Base-by-base conservation (phyloP, 2,888 invertebrate genomes). In the Strigamia transsilvanica region DNA sequence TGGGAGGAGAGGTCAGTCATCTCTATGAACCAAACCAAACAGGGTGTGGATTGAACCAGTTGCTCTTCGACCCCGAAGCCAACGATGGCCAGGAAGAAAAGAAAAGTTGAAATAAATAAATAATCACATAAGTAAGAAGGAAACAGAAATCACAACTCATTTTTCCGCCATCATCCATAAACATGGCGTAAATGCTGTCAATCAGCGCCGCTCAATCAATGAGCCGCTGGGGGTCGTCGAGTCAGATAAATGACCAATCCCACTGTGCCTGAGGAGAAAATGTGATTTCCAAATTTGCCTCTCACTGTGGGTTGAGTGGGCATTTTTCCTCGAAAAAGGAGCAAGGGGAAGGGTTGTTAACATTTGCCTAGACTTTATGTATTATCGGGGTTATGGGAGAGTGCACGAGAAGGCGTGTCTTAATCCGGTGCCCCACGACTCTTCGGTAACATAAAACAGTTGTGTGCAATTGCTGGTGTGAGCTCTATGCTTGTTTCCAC, bases 401-500 rank as follows among this genome's bases (percentile, higher is more conserved):
- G 61, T 15, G 61, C 61, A 66, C 10, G 2, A 3, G 18, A 66
- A 23, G 61, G 61, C 61, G 61, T 66, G 51, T 66, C 61, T 9
- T 21, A 12, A 66, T 46, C n/a, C 23, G 23, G 12, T 66, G 61
- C 61, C 61, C 61, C 61, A 21, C 23, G 61, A 18, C 61, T 18
- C 12, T 23, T 0, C 9, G 12, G 18, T 66, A 23, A 18, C 61
- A 66, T 66, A 21, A 66, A 23, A 66, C 61, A 23, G n/a, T 12
- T 12, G 21, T 23, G 18, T 66, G 18, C 3, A 51, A 51, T 15
- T 18, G n/a, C 27, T 27, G 15, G 81, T 21, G 27, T 56, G 15
- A 83, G 51, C 51, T 10, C 97, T 96, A 86, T 51, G 51, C 12
- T 94, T 94, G 87, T 96, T 96, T 85, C 96, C 96, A 41, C 66